Evolutionary conservation across 2,113 vertebrate species (phyloP), one percentile per base, ranked within the genome.

Genomic region (Sinocyclocheilus grahami): DNA sequence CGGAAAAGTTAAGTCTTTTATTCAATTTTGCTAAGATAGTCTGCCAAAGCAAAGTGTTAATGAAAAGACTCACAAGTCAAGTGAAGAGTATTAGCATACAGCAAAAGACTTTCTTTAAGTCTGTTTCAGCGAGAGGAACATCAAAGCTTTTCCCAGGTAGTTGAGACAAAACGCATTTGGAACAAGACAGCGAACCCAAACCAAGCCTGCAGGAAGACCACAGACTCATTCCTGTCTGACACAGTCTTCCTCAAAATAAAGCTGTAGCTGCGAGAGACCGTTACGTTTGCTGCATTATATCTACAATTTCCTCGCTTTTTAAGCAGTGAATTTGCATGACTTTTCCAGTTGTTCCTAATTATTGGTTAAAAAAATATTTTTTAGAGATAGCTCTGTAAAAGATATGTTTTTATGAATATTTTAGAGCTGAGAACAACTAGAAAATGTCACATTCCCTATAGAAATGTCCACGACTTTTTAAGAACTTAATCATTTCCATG

Each of bases 31-130:
- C 20, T 83, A 71, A 42, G 85, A 77, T 78, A 81, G 80, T 30
- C 63, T 42, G 80, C 87, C 89, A 93, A 89, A 92, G 89, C 91
- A 92, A 90, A 90, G 92, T 90, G 84, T 93, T 94, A 93, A 94
- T 94, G 92, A 92, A 91, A 88, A 88, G 88, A 65, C 11, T 65
- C 62, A 63, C 62, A 63, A 27, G 24, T 93, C 92, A 92, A 91
- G 92, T 76, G 91, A 87, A 84, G 90, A 86, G 89, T 87, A 93
- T 93, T 92, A 92, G 90, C 92, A 81, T 86, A 90, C 53, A 48
- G 83, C 58, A 76, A 87, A 88, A 89, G 5, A 48, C 74, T 83
- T 69, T 91, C 90, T 88, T 84, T 90, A 89, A 84, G 69, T 84
- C 48, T 77, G 55, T 71, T 91, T 92, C 84, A 85, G 82, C 27